phyloP scores from a whole-genome alignment of 1,140 invertebrate species.

The Hyphantria cunea region DNA sequence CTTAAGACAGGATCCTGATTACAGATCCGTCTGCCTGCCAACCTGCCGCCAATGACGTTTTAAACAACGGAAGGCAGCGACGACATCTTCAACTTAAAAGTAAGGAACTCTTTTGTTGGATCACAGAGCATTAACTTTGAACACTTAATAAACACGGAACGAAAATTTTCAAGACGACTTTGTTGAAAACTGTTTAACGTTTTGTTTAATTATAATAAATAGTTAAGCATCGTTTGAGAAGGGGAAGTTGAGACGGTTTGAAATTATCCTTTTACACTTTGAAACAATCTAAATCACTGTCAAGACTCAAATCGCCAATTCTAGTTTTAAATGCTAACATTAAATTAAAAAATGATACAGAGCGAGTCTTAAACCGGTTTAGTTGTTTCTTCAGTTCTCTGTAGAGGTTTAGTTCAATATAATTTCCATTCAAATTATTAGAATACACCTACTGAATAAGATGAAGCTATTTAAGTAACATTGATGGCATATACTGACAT shows the following conservation, averaged over 20 bases:
- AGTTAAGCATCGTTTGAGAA: too few species aligned
- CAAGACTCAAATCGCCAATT: background rate
- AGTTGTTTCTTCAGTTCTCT: too few species aligned
- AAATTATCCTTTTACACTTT: too few species aligned
- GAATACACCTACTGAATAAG: background rate
- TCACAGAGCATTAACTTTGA: constrained; percentile 9
- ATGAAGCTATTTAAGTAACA: background rate
- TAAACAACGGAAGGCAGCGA: constrained; percentile 4
- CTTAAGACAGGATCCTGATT: constrained; percentile 26
- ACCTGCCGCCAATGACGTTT: constrained; percentile 10
- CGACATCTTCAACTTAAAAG: too few species aligned
- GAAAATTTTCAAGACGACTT: too few species aligned
- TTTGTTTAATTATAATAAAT: background rate
- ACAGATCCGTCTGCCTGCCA: constrained; percentile 8
- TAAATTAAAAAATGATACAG: too few species aligned
- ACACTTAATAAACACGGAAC: background rate
- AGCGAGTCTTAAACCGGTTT: too few species aligned
- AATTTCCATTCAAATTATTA: background rate
- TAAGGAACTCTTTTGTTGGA: too few species aligned
- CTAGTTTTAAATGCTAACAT: too few species aligned
- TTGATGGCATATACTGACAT: background rate
- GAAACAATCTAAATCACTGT: background rate
- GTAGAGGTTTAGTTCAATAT: background rate
- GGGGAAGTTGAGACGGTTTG: too few species aligned
- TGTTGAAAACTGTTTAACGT: background rate